Percentiles rank a stretch among this genome's conserved stretches.
Conservation (phyloP, 2,113 vertebrate genomes). For the Axis porcinus region DNA sequence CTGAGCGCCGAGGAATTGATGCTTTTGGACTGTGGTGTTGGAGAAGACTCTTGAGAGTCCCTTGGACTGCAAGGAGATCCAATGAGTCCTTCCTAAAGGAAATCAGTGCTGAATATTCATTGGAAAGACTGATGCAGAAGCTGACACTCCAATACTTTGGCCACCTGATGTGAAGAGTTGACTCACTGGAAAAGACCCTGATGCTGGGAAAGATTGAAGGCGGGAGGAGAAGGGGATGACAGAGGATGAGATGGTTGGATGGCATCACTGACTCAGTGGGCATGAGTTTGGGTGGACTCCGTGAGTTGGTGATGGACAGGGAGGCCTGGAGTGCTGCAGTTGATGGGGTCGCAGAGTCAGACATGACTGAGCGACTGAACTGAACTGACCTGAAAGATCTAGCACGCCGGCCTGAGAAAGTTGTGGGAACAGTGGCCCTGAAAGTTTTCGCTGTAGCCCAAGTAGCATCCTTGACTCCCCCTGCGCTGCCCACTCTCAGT, state of each 20-base stretch:
- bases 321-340: not conserved
- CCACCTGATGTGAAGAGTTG: not conserved
- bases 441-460: fast-evolving
- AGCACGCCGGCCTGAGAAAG: not conserved
- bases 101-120: not conserved
- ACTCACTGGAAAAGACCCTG: not conserved
- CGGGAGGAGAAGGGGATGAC: not conserved
- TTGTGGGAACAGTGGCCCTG: not conserved
- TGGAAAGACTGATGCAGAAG: not conserved
- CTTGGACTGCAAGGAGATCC: not conserved
- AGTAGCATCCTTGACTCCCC: not conserved
- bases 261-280: not conserved
- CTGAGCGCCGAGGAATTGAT: fast-evolving
- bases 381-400: not conserved
- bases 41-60: not conserved
- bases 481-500: not conserved
- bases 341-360: fast-evolving
- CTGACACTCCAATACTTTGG: not conserved
- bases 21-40: not conserved
- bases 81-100: not conserved
- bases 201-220: not conserved
- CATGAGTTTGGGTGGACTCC: not conserved
- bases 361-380: not conserved
- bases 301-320: not conserved
- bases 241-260: not conserved